Evolutionary conservation across 2,797 vertebrate species (phyloP), one percentile per base, ranked within the genome.

Genomic region (Peromyscus melanophrys): DNA sequence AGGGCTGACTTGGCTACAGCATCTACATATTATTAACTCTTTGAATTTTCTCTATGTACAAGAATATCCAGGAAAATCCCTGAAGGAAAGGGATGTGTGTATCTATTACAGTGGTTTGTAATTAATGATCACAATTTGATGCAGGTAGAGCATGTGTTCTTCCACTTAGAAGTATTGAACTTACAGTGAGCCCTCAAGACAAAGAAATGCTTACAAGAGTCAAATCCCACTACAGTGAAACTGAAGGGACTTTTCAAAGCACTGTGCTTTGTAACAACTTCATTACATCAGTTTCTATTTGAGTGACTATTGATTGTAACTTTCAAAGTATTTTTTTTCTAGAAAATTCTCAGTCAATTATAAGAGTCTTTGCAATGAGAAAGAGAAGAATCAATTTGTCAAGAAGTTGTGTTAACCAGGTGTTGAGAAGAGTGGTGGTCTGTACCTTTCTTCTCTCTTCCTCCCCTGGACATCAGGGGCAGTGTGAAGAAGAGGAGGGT

Each of bases 351-450:
- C 59, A 77, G 57, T 76, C 59, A 80, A 34, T 40, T 23, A 46
- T n/a, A 67, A 89, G 63, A 89, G 40, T 16, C 67, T 90, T 95
- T 71, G 34, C 89, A 85, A 71, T 37, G 73, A 80, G n/a, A 84
- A 69, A 16, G 4, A 76, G 12, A 43, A 11, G 40, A 80, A 83
- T 40, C 27, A 12, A 55, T 83, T 73, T 57, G 84, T 83, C 61
- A 75, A 80, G 80, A 29, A 46, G 37, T 37, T 49, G 43, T 69
- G n/a, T 84, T 84, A 46, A 43, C 34, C 52, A 6, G 23, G 40
- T 90, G 7, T 77, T 46, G 37, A 71, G n/a, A 13, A 17, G 29
- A 34, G 13, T 37, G 13, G 2, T 16, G 2, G 10, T 75, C 76
- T 34, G 1, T 19, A 7, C 16, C 10, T 21, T 11, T 37, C 27